A percentile compares a stretch with the other conserved stretches of the same genome.
These are phyloP conservation scores for Dryobotodes eremita DNA, from an alignment of 2,888 invertebrate genomes.

Conservation along the genomic window DNA sequence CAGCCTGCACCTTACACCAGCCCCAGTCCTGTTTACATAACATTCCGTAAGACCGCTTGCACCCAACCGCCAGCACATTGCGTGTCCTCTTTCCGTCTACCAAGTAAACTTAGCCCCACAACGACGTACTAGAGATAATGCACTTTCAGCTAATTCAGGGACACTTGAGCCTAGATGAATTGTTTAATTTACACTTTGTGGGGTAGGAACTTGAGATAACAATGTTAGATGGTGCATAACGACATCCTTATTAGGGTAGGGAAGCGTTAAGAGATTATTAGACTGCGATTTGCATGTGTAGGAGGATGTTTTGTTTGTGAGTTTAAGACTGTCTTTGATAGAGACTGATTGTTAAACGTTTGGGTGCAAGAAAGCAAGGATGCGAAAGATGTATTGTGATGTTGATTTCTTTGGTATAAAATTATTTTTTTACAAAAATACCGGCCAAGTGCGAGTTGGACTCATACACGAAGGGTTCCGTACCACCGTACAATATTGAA, in stretches of 20 bases:
- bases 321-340: conserved; percentile 17
- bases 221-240: conserved; percentile 62
- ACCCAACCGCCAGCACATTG: conserved; percentile 72
- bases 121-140: conserved; percentile 72
- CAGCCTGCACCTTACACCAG: conserved; percentile 19
- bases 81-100: conserved; percentile 77
- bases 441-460: no score
- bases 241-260: conserved; percentile 60
- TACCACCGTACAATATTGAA: no score
- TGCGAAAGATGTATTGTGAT: background rate
- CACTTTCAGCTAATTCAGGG: conserved; percentile 71
- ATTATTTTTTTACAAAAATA: background rate
- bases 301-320: conserved; percentile 31
- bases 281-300: conserved; percentile 59
- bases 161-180: conserved; percentile 73
- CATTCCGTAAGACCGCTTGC: conserved; percentile 70
- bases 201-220: conserved; percentile 59
- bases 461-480: no score
- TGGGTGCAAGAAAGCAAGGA: background rate
- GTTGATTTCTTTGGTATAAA: background rate
- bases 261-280: conserved; percentile 58
- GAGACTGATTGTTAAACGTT: conserved; percentile 4
- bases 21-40: conserved; percentile 69
- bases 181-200: conserved; percentile 68
- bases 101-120: conserved; percentile 75